Evolutionary conservation across 2,797 vertebrate species (phyloP).

Genomic region (Geotrypetes seraphini): DNA sequence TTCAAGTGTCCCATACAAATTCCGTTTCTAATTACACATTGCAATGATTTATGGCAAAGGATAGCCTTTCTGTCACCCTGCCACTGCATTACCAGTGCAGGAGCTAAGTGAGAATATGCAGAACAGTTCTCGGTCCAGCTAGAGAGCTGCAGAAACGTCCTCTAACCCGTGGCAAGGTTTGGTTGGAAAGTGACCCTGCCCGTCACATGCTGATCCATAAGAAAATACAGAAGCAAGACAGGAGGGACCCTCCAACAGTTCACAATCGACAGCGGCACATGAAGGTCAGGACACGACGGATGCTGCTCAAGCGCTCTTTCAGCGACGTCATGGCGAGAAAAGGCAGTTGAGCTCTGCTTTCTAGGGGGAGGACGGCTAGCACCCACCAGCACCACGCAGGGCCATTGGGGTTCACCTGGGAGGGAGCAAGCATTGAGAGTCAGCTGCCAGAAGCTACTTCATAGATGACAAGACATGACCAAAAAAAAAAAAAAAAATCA

Average conservation of each 20-base stretch:
- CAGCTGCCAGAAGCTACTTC: background rate
- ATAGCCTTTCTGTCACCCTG: constrained; percentile 32
- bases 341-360: constrained; percentile 64
- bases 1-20: constrained; percentile 31
- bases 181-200: constrained; percentile 12
- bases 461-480: background rate
- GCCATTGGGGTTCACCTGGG: constrained; percentile 58
- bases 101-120: constrained; percentile 31
- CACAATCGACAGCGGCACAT: constrained; percentile 44
- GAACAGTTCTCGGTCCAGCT: constrained; percentile 25
- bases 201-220: constrained; percentile 29
- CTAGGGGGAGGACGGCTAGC: constrained; percentile 63
- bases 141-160: constrained; percentile 19
- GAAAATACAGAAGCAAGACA: constrained; percentile 47
- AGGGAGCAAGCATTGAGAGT: background rate
- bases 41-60: constrained; percentile 35
- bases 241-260: no score
- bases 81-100: constrained; percentile 37
- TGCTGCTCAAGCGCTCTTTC: constrained; percentile 57
- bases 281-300: constrained; percentile 54
- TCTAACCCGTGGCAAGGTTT: constrained; percentile 16
- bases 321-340: constrained; percentile 67
- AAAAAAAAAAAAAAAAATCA: background rate
- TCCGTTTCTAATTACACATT: constrained; percentile 22
- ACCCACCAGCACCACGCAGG: constrained; percentile 75